Conservation (phyloP, 2,113 vertebrate species). For the Indicator indicator region DNA sequence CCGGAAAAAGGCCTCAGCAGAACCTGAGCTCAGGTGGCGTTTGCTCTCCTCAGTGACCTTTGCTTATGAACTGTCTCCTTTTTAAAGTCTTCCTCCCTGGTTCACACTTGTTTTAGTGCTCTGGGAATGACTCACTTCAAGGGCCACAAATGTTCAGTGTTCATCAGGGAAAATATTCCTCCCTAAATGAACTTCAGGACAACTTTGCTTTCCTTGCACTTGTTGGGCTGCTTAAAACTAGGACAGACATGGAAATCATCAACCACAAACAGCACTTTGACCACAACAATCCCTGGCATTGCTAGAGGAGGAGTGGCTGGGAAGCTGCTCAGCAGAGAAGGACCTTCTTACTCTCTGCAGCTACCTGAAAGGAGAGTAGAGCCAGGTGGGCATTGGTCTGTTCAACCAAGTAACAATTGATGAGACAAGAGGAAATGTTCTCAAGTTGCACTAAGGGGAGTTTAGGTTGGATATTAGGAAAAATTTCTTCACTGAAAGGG, state of each 20-base stretch:
- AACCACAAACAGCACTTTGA: neutral
- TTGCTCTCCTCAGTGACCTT: constrained; percentile 9
- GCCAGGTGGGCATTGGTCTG: no score
- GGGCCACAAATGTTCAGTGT: neutral
- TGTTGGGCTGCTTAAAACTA: neutral
- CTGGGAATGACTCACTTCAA: neutral
- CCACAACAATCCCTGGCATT: no score
- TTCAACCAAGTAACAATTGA: no score
- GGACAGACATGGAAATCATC: neutral
- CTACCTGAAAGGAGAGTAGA: no score
- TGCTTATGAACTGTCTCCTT: neutral
- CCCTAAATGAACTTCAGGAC: neutral
- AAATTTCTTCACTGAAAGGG: no score
- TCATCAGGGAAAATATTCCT: neutral
- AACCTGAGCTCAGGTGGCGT: constrained; percentile 28
- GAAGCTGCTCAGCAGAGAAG: no score
- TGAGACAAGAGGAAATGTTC: no score
- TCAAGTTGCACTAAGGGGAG: no score
- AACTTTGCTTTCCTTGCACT: neutral
- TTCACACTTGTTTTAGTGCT: neutral
- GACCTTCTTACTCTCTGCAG: no score
- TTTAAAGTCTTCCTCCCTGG: neutral
- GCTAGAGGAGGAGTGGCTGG: no score
- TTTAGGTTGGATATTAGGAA: no score
- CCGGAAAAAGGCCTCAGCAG: neutral